Conservation (phyloP, 2,888 invertebrate species). For the Tetheella fluctuosa region DNA sequence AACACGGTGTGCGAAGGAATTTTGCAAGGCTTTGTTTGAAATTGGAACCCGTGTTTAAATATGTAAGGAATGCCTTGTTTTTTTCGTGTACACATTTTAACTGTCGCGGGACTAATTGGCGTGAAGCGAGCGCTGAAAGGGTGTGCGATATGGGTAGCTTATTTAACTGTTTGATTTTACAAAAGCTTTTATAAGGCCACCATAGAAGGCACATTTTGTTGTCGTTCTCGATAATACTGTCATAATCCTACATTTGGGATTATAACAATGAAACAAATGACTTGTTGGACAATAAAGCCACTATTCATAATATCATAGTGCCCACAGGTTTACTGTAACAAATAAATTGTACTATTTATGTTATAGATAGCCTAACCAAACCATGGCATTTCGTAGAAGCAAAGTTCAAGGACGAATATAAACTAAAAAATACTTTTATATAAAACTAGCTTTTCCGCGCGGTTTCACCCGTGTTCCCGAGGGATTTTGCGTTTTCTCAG, state of each 20-base stretch:
- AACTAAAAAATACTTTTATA: too few species aligned
- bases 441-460: too few species aligned
- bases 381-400: too few species aligned
- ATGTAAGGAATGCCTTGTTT: constrained; percentile 30
- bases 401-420: too few species aligned
- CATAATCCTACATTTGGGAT: not conserved
- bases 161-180: not conserved
- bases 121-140: not conserved
- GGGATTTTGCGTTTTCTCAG: too few species aligned
- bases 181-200: not conserved
- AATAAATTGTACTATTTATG: too few species aligned
- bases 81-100: constrained; percentile 12
- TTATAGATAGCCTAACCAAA: too few species aligned
- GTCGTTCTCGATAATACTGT: not conserved
- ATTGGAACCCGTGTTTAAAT: constrained; percentile 48
- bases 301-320: too few species aligned
- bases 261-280: not conserved
- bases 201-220: not conserved
- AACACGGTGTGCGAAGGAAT: constrained; percentile 39
- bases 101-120: constrained; percentile 5
- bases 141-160: not conserved
- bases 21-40: constrained; percentile 54
- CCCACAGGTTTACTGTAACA: too few species aligned
- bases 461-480: too few species aligned
- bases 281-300: not conserved